Percentiles rank a stretch among this genome's conserved stretches.
Evolutionary conservation across 2,888 invertebrate species (phyloP).

Genomic region (Thereva unica): DNA sequence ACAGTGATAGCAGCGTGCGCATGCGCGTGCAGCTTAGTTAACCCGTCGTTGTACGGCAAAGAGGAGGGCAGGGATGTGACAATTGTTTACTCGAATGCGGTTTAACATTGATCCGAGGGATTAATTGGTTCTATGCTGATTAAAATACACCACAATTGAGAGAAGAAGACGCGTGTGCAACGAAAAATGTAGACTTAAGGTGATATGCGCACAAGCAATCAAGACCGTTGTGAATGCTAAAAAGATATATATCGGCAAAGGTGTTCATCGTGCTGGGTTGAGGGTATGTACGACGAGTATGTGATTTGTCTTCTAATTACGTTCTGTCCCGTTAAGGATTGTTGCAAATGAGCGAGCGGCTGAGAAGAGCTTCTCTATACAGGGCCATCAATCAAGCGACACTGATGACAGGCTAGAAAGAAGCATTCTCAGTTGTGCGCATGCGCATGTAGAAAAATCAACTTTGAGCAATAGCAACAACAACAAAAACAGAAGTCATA

Average conservation of each 20-base stretch:
- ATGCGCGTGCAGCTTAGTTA: conserved; percentile 21
- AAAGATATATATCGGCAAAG: neutral
- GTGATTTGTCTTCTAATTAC: conserved; percentile 32
- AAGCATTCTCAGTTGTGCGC: no score
- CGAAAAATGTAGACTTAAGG: no score
- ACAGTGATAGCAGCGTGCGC: neutral
- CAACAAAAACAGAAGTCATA: conserved; percentile 2
- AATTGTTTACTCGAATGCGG: no score
- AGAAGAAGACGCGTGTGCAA: no score
- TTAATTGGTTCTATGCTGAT: no score
- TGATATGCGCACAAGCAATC: no score
- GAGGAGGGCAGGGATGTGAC: neutral
- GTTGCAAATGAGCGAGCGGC: conserved; percentile 15
- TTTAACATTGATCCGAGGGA: no score
- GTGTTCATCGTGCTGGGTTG: conserved; percentile 5
- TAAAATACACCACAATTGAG: no score
- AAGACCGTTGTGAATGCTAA: no score
- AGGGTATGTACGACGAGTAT: conserved; percentile 3
- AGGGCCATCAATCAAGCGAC: conserved; percentile 29
- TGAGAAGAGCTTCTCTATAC: neutral
- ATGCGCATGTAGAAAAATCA: neutral
- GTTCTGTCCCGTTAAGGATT: conserved; percentile 26
- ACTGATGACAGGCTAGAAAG: neutral
- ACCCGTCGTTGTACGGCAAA: neutral
- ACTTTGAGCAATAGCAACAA: neutral